Base-by-base conservation (phyloP, 2,888 invertebrate genomes). In the Nomada hirtipes region DNA sequence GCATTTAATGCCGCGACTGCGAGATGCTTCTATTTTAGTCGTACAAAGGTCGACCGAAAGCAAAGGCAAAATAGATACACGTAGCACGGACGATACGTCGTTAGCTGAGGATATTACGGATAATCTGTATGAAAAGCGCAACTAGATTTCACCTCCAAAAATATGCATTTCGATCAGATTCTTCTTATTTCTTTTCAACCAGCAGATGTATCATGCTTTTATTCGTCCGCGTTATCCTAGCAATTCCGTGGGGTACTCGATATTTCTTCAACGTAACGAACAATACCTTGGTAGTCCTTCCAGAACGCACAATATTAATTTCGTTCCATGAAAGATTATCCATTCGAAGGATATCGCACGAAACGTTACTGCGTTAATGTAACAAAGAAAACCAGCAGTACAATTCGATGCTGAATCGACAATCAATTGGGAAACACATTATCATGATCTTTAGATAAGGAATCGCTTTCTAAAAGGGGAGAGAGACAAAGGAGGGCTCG, bases 11-110 rank as follows among this genome's bases (percentile, higher is more conserved):
- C 69, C 50, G 76, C 80, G 82, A 82, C 80, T 70, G 65, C 76
- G 65, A 15, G 47, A 67, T 72, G 73, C 71, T 84, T 88, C 88
- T 89, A 89, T 90, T 90, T 89, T 84, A 82, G 85, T 89, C 90
- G 78, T 63, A 78, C 70, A 86, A 88, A 86, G 87, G 84, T 88
- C 87, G 75, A 53, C 69, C 73, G 74, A 57, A 74, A 65, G 77
- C 70, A 61, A 20, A 75, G 70, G 76, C 60, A 75, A 44, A 71
- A 76, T 23, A 64, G 63, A 73, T 36, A 52, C 69, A 42, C 70
- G 75, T 67, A 18, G 60, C 80, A 75, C 83, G 64, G 79, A 76
- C 79, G 72, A 76, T 52, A 61, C 67, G 47, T 63, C 68, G 72
- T 67, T 44, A 65, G 36, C 71, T 61, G 69, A 50, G 42, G 47